These are phyloP conservation scores for Pangasius larnaudii DNA, from an alignment of 2,797 vertebrate species.

Conservation along the genomic window DNA sequence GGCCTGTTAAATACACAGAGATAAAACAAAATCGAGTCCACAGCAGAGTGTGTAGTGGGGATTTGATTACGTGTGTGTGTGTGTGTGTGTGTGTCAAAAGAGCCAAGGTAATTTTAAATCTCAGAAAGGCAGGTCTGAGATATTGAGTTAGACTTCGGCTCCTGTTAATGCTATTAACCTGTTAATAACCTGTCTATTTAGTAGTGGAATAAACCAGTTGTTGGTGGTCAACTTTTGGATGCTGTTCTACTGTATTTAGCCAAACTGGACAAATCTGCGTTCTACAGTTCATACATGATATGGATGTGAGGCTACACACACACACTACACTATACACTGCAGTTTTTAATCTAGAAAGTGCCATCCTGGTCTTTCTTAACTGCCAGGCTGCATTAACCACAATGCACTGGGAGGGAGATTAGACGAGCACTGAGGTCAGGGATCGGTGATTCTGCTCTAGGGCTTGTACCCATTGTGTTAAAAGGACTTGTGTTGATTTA, in stretches of 20 bases:
- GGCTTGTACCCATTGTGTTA: constrained; percentile 14
- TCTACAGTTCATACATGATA: neutral
- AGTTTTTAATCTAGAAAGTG: constrained; percentile 6
- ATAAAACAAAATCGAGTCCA: neutral
- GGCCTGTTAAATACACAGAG: neutral
- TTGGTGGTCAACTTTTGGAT: no score
- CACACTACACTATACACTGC: neutral
- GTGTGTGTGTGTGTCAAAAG: neutral
- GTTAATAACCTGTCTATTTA: neutral
- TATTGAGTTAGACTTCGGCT: constrained; percentile 43
- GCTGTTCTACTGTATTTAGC: neutral
- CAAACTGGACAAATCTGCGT: neutral
- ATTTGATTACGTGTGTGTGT: neutral
- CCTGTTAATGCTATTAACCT: constrained; percentile 14
- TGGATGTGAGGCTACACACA: neutral
- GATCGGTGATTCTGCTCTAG: neutral
- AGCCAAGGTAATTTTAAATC: constrained; percentile 34
- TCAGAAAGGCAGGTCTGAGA: constrained; percentile 13
- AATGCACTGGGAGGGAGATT: constrained; percentile 1
- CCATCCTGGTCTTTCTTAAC: neutral
- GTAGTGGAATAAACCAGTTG: neutral
- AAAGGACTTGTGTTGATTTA: constrained; percentile 2
- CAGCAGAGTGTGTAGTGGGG: neutral
- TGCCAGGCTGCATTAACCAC: constrained; percentile 15
- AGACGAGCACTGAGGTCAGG: constrained; percentile 3